A percentile compares a stretch with the other conserved stretches of the same genome.
These are phyloP conservation scores for Onychostruthus taczanowskii DNA, from an alignment of 2,113 vertebrate genomes.

Conservation along the genomic window DNA sequence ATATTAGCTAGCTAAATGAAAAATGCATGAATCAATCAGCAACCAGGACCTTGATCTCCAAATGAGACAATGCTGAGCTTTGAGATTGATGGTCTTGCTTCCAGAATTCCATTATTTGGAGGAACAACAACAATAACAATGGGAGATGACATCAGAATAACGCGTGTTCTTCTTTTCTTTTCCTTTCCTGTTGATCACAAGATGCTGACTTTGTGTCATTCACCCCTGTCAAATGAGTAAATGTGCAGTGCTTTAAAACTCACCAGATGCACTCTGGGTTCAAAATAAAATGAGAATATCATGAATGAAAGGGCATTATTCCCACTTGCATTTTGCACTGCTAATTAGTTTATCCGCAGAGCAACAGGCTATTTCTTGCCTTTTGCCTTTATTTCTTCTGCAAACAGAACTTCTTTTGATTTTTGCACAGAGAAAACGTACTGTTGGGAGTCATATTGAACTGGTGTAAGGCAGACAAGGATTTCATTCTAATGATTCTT, in stretches of 20 bases:
- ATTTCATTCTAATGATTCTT: background rate
- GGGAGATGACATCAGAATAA: constrained; percentile 69
- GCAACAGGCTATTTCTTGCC: background rate
- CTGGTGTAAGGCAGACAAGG: background rate
- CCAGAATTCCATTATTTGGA: constrained; percentile 71
- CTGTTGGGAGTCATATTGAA: background rate
- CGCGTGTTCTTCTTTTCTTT: constrained; percentile 34
- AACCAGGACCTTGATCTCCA: constrained; percentile 40
- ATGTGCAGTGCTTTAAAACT: constrained; percentile 12
- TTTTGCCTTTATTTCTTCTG: background rate
- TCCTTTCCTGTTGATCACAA: constrained; percentile 67
- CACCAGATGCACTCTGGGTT: background rate
- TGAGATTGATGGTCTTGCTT: constrained; percentile 71
- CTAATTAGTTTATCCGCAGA: background rate
- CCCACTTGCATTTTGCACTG: background rate
- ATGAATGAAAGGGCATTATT: background rate
- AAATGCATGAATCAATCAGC: constrained; percentile 68
- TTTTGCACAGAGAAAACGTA: background rate
- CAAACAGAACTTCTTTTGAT: background rate
- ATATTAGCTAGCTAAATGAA: constrained; percentile 69
- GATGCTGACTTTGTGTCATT: constrained; percentile 65
- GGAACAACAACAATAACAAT: constrained; percentile 68
- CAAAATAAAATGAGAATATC: constrained; percentile 13
- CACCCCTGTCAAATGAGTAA: constrained; percentile 15
- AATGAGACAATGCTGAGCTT: constrained; percentile 64